A percentile compares a stretch with the other conserved stretches of the same genome.
These are phyloP conservation scores for Perizoma flavofasciatum DNA, from an alignment of 2,888 invertebrate species.

Conservation along the genomic window DNA sequence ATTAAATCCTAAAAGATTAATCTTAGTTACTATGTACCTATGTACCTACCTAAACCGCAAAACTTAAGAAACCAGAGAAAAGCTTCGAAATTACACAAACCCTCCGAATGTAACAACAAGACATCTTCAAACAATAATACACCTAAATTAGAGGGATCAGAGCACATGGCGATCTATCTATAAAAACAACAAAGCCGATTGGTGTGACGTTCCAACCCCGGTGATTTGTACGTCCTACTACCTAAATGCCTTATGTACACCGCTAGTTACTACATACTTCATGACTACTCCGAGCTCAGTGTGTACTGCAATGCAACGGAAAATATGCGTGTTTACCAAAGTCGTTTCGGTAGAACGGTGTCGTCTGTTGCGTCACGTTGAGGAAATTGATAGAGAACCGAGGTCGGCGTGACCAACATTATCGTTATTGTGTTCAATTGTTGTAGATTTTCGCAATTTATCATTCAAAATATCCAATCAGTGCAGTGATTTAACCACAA, in stretches of 20 bases:
- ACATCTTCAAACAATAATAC: slow-evolving; percentile 48
- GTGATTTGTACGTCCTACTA: slow-evolving; percentile 83
- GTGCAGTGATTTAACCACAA: slow-evolving; percentile 62
- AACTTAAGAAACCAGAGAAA: background rate
- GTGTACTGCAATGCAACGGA: slow-evolving; percentile 85
- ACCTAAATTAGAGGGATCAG: slow-evolving; percentile 70
- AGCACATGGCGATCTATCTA: slow-evolving; percentile 82
- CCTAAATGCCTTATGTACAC: slow-evolving; percentile 84
- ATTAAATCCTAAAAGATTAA: too few relatives aligned
- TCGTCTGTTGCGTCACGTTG: slow-evolving; percentile 83
- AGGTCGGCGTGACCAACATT: slow-evolving; percentile 82
- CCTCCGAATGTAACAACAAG: slow-evolving; percentile 2
- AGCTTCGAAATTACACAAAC: background rate
- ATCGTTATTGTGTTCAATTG: slow-evolving; percentile 71
- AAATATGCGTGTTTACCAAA: slow-evolving; percentile 85
- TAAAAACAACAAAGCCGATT: slow-evolving; percentile 83
- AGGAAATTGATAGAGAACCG: slow-evolving; percentile 83
- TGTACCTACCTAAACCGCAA: too few relatives aligned
- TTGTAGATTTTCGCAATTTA: slow-evolving; percentile 54
- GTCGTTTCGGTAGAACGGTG: slow-evolving; percentile 84
- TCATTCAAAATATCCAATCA: slow-evolving; percentile 52
- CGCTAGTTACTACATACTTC: slow-evolving; percentile 80
- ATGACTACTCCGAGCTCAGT: slow-evolving; percentile 84
- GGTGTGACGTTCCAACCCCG: slow-evolving; percentile 83
- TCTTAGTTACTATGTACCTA: too few relatives aligned